Evolutionary conservation across 2,888 invertebrate species (phyloP).

Genomic region (Agriopis marginaria): DNA sequence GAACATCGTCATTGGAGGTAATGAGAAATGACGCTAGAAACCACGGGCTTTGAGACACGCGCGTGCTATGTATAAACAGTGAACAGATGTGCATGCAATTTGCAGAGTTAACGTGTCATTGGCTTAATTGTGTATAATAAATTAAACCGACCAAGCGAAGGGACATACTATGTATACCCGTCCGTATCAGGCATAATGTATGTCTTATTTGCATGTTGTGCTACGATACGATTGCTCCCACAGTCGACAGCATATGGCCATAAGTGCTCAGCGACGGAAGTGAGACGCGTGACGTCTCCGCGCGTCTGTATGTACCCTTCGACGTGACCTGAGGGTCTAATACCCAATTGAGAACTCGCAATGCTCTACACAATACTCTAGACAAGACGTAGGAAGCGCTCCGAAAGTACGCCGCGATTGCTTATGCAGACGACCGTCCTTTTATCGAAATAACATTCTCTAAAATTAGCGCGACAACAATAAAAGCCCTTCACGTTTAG

Average conservation of each 20-base stretch:
- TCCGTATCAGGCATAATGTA: slow-evolving; percentile 8
- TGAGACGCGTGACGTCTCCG: slow-evolving; percentile 75
- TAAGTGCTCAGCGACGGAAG: slow-evolving; percentile 75
- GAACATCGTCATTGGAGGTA: slow-evolving; percentile 19
- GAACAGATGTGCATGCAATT: slow-evolving; percentile 31
- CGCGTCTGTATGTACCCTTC: slow-evolving; percentile 59
- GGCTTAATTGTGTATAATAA: slow-evolving; percentile 26
- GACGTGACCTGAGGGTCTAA: slow-evolving; percentile 75
- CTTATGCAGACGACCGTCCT: slow-evolving; percentile 37
- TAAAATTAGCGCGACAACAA: slow-evolving; percentile 56
- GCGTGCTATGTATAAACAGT: slow-evolving; percentile 1
- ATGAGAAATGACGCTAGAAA: slow-evolving; percentile 23
- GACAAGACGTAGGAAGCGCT: slow-evolving; percentile 52
- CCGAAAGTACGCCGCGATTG: slow-evolving; percentile 43
- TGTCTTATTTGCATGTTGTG: slow-evolving; percentile 41
- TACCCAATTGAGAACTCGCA: slow-evolving; percentile 57
- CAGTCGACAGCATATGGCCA: slow-evolving; percentile 56
- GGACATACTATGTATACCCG: slow-evolving; percentile 1
- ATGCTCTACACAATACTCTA: slow-evolving; percentile 48
- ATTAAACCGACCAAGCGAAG: slow-evolving; percentile 14
- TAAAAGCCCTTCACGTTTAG: slow-evolving; percentile 42
- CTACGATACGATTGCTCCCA: slow-evolving; percentile 46
- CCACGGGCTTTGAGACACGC: slow-evolving; percentile 3
- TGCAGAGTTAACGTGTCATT: slow-evolving; percentile 31
- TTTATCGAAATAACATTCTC: slow-evolving; percentile 46